Conservation (phyloP, 2,888 invertebrate genomes). For the Dinocampus coccinellae region DNA sequence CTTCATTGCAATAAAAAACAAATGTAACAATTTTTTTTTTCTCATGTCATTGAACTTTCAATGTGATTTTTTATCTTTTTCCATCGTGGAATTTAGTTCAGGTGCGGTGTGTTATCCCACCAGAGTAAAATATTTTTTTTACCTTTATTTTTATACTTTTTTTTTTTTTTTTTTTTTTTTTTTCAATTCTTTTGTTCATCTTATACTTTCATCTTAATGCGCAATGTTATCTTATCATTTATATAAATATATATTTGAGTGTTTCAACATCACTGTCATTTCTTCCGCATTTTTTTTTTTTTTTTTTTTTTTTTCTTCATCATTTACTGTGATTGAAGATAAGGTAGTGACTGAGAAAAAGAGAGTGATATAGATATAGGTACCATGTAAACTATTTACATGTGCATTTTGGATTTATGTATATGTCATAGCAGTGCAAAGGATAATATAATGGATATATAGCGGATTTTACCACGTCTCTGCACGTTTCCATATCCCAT, state of each 20-base stretch:
- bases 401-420: background rate
- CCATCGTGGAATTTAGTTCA: conserved; percentile 39
- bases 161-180: background rate
- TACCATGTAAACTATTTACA: background rate
- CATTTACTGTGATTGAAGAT: background rate
- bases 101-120: conserved; percentile 14
- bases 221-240: background rate
- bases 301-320: background rate
- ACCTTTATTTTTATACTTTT: too few relatives aligned
- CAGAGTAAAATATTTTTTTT: background rate
- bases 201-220: background rate
- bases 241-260: background rate
- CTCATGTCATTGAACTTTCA: conserved; percentile 47
- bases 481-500: background rate
- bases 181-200: background rate
- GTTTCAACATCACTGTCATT: background rate
- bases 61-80: conserved; percentile 43
- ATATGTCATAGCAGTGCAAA: background rate
- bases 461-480: conserved; percentile 7
- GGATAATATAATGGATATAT: background rate
- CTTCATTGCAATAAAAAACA: too few relatives aligned
- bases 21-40: too few relatives aligned
- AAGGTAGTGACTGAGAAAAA: background rate
- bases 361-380: background rate
- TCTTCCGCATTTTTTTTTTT: background rate